Percentiles rank a stretch among this genome's conserved stretches.
phyloP scores from a whole-genome alignment of 2,797 vertebrate species.

The Melanotaenia pygmaea region DNA sequence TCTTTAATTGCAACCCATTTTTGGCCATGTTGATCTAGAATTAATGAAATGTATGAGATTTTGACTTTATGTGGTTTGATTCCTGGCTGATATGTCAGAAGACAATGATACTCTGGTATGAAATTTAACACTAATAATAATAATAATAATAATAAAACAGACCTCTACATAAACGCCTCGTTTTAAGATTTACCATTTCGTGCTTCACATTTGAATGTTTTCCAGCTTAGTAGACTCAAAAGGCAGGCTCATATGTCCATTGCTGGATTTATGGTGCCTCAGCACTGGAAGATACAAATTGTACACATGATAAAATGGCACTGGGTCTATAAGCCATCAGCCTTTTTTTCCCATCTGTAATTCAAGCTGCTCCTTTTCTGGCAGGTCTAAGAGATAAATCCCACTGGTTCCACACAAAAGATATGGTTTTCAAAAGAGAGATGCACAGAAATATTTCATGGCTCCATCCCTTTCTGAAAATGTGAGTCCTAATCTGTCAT shows the following conservation, averaged over 20 bases:
- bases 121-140: not conserved
- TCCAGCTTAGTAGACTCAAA: not conserved
- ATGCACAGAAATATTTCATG: not conserved
- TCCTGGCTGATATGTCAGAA: not conserved
- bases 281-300: constrained; percentile 2
- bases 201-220: not conserved
- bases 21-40: constrained; percentile 2
- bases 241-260: too few species aligned
- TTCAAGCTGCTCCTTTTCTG: not conserved
- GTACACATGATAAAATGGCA: constrained; percentile 12
- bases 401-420: not conserved
- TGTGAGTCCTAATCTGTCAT: constrained; percentile 12
- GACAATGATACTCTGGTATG: too few species aligned
- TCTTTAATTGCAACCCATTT: constrained; percentile 18
- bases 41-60: not conserved
- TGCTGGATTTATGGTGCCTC: too few species aligned
- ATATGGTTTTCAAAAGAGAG: not conserved
- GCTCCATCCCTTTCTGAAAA: constrained; percentile 6
- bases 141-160: not conserved
- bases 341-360: not conserved
- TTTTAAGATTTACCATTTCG: not conserved
- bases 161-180: not conserved
- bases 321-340: not conserved
- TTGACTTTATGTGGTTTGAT: not conserved
- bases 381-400: not conserved